Evolutionary conservation across 2,797 vertebrate genomes (phyloP).

Genomic region (Chelidonichthys spinosus): DNA sequence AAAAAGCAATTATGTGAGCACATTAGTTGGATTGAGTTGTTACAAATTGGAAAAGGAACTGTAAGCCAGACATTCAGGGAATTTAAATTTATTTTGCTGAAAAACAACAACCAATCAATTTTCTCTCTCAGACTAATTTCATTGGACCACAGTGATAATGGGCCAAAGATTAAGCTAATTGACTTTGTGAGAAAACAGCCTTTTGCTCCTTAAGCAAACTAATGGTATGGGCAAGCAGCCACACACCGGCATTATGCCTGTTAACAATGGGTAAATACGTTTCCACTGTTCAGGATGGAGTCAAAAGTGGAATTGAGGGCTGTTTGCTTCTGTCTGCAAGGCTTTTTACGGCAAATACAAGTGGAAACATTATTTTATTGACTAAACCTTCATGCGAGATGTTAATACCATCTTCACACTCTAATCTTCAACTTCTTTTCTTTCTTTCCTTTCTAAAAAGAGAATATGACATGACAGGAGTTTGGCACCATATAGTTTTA

Average conservation of each 20-base stretch:
- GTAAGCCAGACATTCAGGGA: conserved; percentile 10
- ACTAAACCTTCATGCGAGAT: neutral
- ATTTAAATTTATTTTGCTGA: conserved; percentile 20
- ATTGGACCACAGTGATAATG: conserved; percentile 61
- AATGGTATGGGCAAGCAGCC: conserved; percentile 61
- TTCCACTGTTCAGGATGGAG: conserved; percentile 25
- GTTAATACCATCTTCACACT: neutral
- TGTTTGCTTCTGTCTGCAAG: conserved; percentile 1
- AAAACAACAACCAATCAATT: conserved; percentile 60
- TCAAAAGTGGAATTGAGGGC: conserved; percentile 23
- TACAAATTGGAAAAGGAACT: conserved; percentile 9
- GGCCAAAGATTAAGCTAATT: conserved; percentile 59
- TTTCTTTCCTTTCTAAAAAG: neutral
- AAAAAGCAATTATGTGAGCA: conserved; percentile 14
- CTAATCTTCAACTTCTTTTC: neutral
- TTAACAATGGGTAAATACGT: conserved; percentile 51
- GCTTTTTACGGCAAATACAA: conserved; percentile 16
- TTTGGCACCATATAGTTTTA: neutral
- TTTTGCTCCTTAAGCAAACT: conserved; percentile 60
- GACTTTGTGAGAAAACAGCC: conserved; percentile 60
- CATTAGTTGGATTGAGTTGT: conserved; percentile 9
- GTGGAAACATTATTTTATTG: conserved; percentile 23
- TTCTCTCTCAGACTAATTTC: conserved; percentile 55
- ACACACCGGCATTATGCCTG: conserved; percentile 42
- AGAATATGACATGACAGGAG: neutral